Conservation (phyloP, 2,113 vertebrate species). For the Tupaia chinensis region DNA sequence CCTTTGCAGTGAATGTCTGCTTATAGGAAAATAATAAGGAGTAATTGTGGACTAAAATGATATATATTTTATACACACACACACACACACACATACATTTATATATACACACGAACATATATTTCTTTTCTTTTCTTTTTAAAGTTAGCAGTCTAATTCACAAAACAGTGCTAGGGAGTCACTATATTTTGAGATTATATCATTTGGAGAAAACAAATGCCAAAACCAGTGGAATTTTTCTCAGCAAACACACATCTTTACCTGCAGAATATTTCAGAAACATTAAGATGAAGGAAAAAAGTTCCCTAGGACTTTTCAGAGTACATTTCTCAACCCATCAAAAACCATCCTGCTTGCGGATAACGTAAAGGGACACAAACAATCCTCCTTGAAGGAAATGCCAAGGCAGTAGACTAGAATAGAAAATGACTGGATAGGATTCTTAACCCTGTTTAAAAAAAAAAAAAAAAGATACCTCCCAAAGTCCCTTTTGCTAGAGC, state of each 20-base stretch:
- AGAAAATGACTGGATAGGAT: slow-evolving; percentile 71
- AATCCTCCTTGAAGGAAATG: slow-evolving; percentile 77
- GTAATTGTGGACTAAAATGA: background rate
- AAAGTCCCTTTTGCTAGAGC: slow-evolving; percentile 75
- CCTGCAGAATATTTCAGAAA: slow-evolving; percentile 74
- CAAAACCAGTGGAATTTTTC: slow-evolving; percentile 60
- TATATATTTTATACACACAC: background rate
- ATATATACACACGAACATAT: background rate
- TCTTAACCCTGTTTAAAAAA: slow-evolving; percentile 48
- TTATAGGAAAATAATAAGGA: slow-evolving; percentile 30
- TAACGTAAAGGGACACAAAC: slow-evolving; percentile 75
- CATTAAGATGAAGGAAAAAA: slow-evolving; percentile 55
- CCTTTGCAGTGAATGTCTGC: slow-evolving; percentile 69
- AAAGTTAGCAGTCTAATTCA: slow-evolving; percentile 3
- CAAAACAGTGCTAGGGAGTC: slow-evolving; percentile 53
- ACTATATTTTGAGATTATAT: slow-evolving; percentile 66
- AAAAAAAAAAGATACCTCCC: slow-evolving; percentile 75
- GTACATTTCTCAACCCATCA: slow-evolving; percentile 67
- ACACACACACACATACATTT: background rate
- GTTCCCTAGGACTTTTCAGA: slow-evolving; percentile 61
- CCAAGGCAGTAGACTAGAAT: slow-evolving; percentile 68
- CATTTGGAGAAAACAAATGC: slow-evolving; percentile 45
- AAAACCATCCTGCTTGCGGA: slow-evolving; percentile 72
- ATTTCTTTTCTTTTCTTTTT: background rate
- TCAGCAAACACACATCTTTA: slow-evolving; percentile 39